phyloP scores from a whole-genome alignment of 2,113 vertebrate species.

The Aegithalos caudatus region DNA sequence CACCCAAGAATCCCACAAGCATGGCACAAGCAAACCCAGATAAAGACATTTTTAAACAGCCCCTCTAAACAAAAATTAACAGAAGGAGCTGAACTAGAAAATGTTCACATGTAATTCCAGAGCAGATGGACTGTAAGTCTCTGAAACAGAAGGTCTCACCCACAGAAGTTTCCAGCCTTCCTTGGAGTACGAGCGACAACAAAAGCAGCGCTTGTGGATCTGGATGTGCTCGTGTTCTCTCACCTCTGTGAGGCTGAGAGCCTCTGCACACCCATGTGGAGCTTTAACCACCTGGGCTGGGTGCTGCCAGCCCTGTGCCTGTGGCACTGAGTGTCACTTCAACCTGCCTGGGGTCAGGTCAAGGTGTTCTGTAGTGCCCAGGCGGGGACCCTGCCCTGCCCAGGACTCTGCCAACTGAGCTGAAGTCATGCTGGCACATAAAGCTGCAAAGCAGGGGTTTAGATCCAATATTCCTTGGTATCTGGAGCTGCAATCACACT shows the following conservation, averaged over 20 bases:
- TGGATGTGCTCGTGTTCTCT: neutral
- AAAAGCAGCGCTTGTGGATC: neutral
- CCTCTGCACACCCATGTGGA: neutral
- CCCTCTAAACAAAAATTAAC: conserved; percentile 52
- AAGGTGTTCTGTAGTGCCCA: neutral
- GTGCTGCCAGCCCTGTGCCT: neutral
- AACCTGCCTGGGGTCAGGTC: neutral
- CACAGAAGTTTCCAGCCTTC: conserved; percentile 51
- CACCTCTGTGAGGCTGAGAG: neutral
- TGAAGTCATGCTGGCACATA: neutral
- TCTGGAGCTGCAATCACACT: neutral
- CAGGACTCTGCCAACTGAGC: fast-evolving
- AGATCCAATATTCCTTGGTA: neutral
- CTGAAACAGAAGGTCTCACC: conserved; percentile 65
- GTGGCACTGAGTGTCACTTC: neutral
- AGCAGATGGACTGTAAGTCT: conserved; percentile 65
- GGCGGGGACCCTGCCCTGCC: fast-evolving
- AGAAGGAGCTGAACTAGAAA: conserved; percentile 65
- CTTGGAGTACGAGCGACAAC: conserved; percentile 18
- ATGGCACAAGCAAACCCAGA: conserved; percentile 39
- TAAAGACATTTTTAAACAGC: conserved; percentile 52
- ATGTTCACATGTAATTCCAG: conserved; percentile 38
- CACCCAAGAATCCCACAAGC: conserved; percentile 55
- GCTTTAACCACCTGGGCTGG: neutral
- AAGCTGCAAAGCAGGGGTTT: neutral